Conservation (phyloP, 2,888 invertebrate species). For the Drosophila ustulata region DNA sequence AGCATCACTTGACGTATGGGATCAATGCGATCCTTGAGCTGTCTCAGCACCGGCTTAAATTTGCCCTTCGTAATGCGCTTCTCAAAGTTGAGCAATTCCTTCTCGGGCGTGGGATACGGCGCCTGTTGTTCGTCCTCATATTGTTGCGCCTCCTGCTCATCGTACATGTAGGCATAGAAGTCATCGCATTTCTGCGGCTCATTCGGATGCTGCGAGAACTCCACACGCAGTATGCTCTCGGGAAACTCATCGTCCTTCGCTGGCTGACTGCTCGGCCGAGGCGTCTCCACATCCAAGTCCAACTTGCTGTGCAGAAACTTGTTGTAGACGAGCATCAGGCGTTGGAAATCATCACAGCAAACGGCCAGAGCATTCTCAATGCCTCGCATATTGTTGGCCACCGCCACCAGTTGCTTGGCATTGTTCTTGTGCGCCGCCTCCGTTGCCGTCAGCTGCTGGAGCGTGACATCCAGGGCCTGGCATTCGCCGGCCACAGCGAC, state of each 20-base stretch:
- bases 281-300: constrained; percentile 46
- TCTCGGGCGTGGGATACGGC: constrained; percentile 69
- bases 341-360: constrained; percentile 84
- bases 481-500: constrained; percentile 84
- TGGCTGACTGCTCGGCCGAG: constrained; percentile 4
- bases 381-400: constrained; percentile 82
- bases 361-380: constrained; percentile 82
- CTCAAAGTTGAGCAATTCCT: constrained; percentile 83
- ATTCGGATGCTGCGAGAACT: constrained; percentile 75
- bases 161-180: constrained; percentile 84
- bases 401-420: constrained; percentile 79
- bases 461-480: constrained; percentile 81
- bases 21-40: constrained; percentile 84
- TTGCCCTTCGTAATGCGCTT: constrained; percentile 83
- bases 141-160: constrained; percentile 72
- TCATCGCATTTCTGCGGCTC: constrained; percentile 80
- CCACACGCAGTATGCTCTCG: constrained; percentile 81
- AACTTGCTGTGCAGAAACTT: constrained; percentile 83
- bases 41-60: constrained; percentile 84
- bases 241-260: constrained; percentile 72
- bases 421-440: constrained; percentile 80
- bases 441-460: constrained; percentile 81
- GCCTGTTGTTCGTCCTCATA: constrained; percentile 61
- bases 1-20: constrained; percentile 84
- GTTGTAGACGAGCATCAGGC: constrained; percentile 84